phyloP scores from a whole-genome alignment of 2,113 vertebrate species.

The Trogon surrucura region DNA sequence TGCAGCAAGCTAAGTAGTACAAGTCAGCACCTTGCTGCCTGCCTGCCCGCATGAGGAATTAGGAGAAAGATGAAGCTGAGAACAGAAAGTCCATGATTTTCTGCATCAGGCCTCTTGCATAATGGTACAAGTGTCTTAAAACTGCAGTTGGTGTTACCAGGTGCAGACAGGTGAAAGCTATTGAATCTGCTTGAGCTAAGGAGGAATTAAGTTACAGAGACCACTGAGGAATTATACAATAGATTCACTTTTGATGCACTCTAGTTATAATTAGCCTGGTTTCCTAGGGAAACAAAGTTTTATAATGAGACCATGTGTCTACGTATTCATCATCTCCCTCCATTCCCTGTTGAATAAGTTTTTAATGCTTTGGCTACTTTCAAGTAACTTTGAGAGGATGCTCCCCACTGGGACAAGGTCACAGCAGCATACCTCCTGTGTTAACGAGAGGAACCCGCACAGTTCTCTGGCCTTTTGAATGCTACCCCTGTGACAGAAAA shows the following conservation, averaged over 20 bases:
- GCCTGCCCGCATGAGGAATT: neutral
- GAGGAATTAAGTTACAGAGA: neutral
- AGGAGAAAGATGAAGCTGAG: neutral
- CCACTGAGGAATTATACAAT: neutral
- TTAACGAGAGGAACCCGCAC: neutral
- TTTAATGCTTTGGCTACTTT: neutral
- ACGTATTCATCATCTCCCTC: neutral
- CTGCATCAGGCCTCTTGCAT: neutral
- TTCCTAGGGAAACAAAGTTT: slow-evolving; percentile 16
- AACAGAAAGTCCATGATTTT: neutral
- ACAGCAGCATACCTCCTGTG: neutral
- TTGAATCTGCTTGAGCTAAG: neutral
- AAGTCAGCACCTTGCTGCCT: neutral
- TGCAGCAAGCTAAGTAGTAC: neutral
- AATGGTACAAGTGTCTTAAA: neutral
- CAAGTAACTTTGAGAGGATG: neutral
- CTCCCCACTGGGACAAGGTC: neutral
- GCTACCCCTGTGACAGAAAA: neutral
- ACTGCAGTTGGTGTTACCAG: neutral
- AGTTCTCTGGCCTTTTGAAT: neutral
- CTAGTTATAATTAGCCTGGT: neutral
- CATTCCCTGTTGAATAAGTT: neutral
- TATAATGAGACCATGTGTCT: neutral
- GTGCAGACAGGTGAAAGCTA: neutral
- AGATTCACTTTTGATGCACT: neutral